A percentile compares a stretch with the other conserved stretches of the same genome.
Conservation (phyloP, 1,140 invertebrate species). For the Penaeus japonicus region DNA sequence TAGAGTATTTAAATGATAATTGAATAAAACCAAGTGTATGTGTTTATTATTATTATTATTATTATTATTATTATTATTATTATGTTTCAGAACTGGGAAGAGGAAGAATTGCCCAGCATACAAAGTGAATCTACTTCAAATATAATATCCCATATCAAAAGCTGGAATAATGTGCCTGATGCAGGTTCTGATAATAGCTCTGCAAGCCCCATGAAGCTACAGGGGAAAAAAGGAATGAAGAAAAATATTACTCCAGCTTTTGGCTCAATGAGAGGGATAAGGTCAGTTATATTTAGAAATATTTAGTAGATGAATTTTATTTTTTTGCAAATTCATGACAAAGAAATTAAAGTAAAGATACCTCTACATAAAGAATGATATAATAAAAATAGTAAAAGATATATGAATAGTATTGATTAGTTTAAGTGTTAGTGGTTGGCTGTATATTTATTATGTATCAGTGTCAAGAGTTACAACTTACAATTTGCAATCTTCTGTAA, state of each 20-base stretch:
- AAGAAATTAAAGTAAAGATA: too few species aligned
- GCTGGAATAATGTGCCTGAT: conserved; percentile 15
- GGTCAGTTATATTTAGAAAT: neutral
- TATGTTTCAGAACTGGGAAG: conserved; percentile 58
- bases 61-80: neutral
- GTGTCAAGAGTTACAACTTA: neutral
- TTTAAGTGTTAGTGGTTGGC: too few species aligned
- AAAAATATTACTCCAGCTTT: neutral
- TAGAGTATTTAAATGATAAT: neutral
- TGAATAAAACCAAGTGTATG: too few species aligned
- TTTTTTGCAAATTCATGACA: too few species aligned
- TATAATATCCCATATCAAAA: conserved; percentile 16
- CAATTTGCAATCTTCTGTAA: neutral
- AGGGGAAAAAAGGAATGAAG: conserved; percentile 8
- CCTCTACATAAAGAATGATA: too few species aligned
- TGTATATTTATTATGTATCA: too few species aligned
- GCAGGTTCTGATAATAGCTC: neutral
- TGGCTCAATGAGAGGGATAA: conserved; percentile 39
- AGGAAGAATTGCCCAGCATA: conserved; percentile 48
- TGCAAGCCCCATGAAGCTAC: neutral
- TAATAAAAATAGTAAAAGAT: too few species aligned
- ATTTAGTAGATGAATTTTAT: too few species aligned
- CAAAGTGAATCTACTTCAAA: conserved; percentile 33
- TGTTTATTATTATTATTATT: neutral
- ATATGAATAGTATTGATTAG: too few species aligned